phyloP scores from a whole-genome alignment of 2,888 invertebrate species.

The Acleris holmiana region DNA sequence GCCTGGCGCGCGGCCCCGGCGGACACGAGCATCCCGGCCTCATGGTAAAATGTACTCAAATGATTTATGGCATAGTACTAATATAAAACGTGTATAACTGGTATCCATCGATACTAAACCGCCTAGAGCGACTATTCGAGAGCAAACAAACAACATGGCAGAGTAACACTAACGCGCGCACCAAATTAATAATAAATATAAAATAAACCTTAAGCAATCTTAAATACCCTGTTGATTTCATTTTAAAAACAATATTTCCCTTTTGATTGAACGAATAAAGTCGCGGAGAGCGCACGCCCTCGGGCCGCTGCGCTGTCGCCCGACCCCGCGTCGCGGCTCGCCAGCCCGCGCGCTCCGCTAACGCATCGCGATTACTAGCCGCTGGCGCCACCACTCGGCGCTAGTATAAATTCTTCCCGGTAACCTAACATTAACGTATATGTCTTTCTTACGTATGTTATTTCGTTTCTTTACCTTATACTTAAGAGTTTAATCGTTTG shows the following conservation, averaged over 20 bases:
- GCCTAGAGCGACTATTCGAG: conserved; percentile 18
- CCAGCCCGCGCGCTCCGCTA: conserved; percentile 5
- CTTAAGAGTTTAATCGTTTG: conserved; percentile 65
- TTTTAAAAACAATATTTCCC: conserved; percentile 54
- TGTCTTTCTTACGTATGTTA: conserved; percentile 85
- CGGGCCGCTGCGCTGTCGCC: background rate
- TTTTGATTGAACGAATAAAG: conserved; percentile 24
- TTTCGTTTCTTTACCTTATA: conserved; percentile 72
- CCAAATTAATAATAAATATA: conserved; percentile 75
- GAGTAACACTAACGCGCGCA: conserved; percentile 60
- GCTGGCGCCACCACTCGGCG: conserved; percentile 45
- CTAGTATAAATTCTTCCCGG: conserved; percentile 76
- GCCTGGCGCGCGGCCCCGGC: background rate
- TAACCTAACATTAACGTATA: conserved; percentile 82
- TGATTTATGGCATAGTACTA: conserved; percentile 32
- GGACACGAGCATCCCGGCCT: conserved; percentile 3
- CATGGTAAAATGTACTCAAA: conserved; percentile 34
- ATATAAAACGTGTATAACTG: conserved; percentile 30
- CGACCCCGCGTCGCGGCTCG: too few species aligned
- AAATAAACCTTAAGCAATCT: conserved; percentile 82
- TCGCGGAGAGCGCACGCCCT: conserved; percentile 6
- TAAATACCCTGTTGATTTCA: conserved; percentile 84
- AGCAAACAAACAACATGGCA: conserved; percentile 51
- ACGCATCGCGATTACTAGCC: conserved; percentile 13
- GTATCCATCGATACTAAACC: conserved; percentile 25